Percentiles rank a stretch among this genome's conserved stretches.
phyloP scores from a whole-genome alignment of 2,113 vertebrate species.

The Cnemophilus loriae region DNA sequence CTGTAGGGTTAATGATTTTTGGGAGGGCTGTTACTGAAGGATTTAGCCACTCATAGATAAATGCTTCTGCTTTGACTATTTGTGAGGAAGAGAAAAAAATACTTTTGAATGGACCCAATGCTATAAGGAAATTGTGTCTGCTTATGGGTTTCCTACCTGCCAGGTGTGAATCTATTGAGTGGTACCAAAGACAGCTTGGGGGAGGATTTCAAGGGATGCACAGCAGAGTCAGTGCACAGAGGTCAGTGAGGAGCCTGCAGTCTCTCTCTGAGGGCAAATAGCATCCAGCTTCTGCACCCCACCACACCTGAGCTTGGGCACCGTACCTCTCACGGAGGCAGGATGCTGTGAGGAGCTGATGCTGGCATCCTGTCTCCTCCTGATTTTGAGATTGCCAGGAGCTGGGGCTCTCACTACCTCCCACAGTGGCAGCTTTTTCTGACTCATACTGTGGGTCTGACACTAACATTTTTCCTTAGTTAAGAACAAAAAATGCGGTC shows the following conservation, averaged over 20 bases:
- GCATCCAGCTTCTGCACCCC: neutral
- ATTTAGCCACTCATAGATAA: neutral
- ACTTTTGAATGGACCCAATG: neutral
- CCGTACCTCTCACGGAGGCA: neutral
- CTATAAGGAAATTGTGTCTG: neutral
- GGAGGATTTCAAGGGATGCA: neutral
- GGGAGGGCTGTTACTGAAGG: neutral
- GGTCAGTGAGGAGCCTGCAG: neutral
- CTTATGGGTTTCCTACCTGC: neutral
- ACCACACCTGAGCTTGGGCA: neutral
- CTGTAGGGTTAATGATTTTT: neutral
- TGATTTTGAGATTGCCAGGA: neutral
- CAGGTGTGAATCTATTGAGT: accelerated
- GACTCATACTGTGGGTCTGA: neutral
- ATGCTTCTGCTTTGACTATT: neutral
- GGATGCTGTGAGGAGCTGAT: neutral
- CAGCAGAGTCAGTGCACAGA: neutral
- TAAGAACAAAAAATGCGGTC: neutral
- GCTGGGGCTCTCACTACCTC: neutral
- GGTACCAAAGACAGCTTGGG: neutral
- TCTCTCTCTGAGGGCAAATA: neutral
- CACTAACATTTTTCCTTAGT: neutral
- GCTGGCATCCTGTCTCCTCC: neutral
- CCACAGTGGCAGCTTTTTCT: neutral
- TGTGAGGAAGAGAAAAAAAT: neutral